Base-by-base conservation (phyloP, 2,113 vertebrate genomes). In the Corythornis cristatus region DNA sequence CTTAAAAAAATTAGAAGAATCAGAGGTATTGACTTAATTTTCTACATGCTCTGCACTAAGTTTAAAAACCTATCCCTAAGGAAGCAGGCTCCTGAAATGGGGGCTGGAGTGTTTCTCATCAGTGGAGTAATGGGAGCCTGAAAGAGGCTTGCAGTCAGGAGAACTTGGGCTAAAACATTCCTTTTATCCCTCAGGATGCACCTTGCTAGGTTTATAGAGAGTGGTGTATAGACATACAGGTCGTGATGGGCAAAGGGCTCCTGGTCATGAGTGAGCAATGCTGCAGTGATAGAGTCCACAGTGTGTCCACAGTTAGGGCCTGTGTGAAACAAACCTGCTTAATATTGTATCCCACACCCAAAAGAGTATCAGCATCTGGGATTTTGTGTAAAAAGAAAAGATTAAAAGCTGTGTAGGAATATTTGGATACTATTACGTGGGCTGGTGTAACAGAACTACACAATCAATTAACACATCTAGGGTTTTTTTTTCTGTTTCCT, bases 1-100 rank as follows among this genome's bases (percentile, higher is more conserved):
- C 72, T 95, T 94, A 53, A 89, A 88, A 93, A 88, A 93, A 90
- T 77, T 40, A 86, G 70, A 86, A 94, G 76, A 93, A 96, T 72
- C 35, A 70, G 82, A 88, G 73, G 76, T 91, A 92, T 75, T 80
- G 84, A 68, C 73, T 89, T 95, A 66, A 90, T 95, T 96, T 95
- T 91, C 68, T 89, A 45, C 48, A 40, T 15, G 13, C 25, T 88
- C n/a, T 95, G 76, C 72, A 19, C 56, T 68, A 60, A 45, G 68
- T 87, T 92, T 93, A 74, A 85, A 53, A 91, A 89, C 35, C 57
- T 35, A 28, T 42, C 64, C 65, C 51, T 48, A 48, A 89, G 70
- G 79, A 93, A 79, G 56, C 82, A 83, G 68, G 43, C 46, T 93
- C 51, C 93, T 86, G 79, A 77, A 86, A 71, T 67, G n/a, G 15